phyloP scores from a whole-genome alignment of 2,113 vertebrate genomes.

The Pardalotus punctatus region DNA sequence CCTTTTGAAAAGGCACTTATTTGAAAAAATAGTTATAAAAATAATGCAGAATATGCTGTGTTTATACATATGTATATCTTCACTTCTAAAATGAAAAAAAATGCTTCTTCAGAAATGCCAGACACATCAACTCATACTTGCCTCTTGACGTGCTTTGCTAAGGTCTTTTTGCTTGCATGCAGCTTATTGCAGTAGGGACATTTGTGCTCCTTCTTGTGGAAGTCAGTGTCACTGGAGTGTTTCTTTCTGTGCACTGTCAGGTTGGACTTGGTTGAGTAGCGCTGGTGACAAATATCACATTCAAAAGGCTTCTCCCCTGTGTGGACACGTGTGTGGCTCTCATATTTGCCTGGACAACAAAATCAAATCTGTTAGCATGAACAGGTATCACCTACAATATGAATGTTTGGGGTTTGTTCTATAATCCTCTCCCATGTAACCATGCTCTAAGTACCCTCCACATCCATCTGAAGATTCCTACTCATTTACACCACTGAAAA shows the following conservation, averaged over 20 bases:
- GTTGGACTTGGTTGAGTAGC: slow-evolving; percentile 98
- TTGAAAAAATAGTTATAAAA: not conserved
- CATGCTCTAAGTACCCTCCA: not conserved
- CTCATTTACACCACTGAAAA: not conserved
- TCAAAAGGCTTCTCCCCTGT: slow-evolving; percentile 98
- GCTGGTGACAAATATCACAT: slow-evolving; percentile 94
- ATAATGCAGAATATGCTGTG: not conserved
- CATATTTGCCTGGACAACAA: slow-evolving; percentile 86
- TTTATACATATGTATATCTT: not conserved
- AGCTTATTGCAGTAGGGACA: slow-evolving; percentile 95
- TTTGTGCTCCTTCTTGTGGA: slow-evolving; percentile 94
- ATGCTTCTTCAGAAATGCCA: not conserved
- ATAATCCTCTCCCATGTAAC: rapidly evolving
- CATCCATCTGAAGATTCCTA: not conserved
- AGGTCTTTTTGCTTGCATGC: slow-evolving; percentile 95
- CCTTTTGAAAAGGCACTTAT: not conserved
- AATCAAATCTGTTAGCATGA: not conserved
- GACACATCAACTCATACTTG: slow-evolving; percentile 58
- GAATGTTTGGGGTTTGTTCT: not conserved
- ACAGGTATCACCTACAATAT: not conserved
- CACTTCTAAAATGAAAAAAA: not conserved
- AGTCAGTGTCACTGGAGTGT: slow-evolving; percentile 82
- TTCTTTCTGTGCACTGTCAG: slow-evolving; percentile 96
- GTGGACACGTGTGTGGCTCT: slow-evolving; percentile 95
- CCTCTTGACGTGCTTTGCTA: slow-evolving; percentile 92